These are phyloP conservation scores for Florisuga fusca DNA, from an alignment of 2,797 vertebrate species.

Conservation along the genomic window DNA sequence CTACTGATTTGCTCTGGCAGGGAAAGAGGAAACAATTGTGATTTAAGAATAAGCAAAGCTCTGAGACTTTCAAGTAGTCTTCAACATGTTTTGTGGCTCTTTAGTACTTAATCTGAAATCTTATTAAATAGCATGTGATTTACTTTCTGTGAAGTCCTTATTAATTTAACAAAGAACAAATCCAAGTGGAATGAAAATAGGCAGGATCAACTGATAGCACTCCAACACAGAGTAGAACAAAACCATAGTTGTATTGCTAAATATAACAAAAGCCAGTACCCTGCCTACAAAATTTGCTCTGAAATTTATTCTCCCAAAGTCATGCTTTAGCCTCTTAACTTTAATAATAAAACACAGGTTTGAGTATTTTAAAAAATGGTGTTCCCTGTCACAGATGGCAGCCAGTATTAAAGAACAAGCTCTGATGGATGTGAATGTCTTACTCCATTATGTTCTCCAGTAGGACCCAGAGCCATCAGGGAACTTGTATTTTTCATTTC, in stretches of 20 bases:
- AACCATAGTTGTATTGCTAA: not conserved
- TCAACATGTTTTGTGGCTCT: not conserved
- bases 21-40: not conserved
- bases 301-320: not conserved
- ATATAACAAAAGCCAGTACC: not conserved
- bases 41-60: not conserved
- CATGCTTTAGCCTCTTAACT: not conserved
- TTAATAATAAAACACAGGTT: not conserved
- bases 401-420: not conserved
- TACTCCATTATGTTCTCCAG: accelerated
- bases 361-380: not conserved
- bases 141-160: slow-evolving; percentile 14
- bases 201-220: slow-evolving; percentile 12
- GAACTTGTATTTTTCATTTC: not conserved
- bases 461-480: not conserved
- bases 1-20: not conserved
- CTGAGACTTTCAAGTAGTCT: not conserved
- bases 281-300: not conserved
- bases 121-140: slow-evolving; percentile 39
- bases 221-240: not conserved
- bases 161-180: slow-evolving; percentile 54
- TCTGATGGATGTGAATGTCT: not conserved
- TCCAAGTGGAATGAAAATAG: slow-evolving; percentile 21
- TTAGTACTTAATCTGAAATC: slow-evolving; percentile 24
- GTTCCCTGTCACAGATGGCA: not conserved